A percentile compares a stretch with the other conserved stretches of the same genome.
These are phyloP conservation scores for Aleiodes alternator DNA, from an alignment of 2,888 invertebrate species.

Conservation along the genomic window DNA sequence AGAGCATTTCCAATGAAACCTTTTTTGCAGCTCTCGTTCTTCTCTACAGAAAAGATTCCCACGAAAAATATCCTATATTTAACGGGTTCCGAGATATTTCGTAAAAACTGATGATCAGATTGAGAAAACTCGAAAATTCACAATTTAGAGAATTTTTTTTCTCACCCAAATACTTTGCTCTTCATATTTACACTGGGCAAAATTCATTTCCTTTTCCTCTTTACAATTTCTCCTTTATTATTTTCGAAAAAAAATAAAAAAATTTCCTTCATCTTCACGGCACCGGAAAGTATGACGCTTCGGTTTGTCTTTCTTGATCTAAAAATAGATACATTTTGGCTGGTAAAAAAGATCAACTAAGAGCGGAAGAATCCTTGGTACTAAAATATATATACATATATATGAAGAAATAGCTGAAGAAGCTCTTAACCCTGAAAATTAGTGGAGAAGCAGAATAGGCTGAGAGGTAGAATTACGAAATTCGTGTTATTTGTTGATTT, in stretches of 20 bases:
- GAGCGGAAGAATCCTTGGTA: constrained; percentile 21
- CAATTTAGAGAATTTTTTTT: too few species aligned
- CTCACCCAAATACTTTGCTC: background rate
- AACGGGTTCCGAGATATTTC: too few species aligned
- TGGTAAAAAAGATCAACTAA: constrained; percentile 29
- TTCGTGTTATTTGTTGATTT: too few species aligned
- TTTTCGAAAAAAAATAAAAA: background rate
- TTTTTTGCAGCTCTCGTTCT: too few species aligned
- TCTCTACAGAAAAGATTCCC: too few species aligned
- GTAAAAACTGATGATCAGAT: too few species aligned
- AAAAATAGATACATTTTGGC: constrained; percentile 43
- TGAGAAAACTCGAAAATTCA: too few species aligned
- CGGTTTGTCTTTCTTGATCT: constrained; percentile 33
- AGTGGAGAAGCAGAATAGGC: background rate
- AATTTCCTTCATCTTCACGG: constrained; percentile 13
- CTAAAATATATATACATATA: constrained; percentile 1
- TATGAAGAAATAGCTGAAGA: constrained; percentile 19
- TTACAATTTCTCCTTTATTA: background rate
- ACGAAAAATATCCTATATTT: too few species aligned
- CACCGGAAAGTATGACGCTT: constrained; percentile 37
- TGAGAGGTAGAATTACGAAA: too few species aligned
- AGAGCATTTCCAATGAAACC: too few species aligned
- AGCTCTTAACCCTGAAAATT: constrained; percentile 26
- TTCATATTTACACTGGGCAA: background rate
- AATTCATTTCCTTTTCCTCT: constrained; percentile 9